phyloP scores from a whole-genome alignment of 2,113 vertebrate species.

The Pontoporia blainvillei region DNA sequence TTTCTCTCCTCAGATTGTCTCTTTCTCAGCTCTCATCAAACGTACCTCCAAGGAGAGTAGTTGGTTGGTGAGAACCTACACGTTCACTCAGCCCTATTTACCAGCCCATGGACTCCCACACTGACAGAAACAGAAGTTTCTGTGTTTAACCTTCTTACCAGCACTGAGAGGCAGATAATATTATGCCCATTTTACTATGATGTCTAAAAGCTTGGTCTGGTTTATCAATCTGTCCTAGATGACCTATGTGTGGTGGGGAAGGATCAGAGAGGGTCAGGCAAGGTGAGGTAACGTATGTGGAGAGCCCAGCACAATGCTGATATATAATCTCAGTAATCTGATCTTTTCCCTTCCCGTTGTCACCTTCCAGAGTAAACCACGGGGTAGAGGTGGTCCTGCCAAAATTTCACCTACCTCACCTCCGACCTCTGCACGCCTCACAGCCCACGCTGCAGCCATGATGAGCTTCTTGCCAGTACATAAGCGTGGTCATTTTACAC shows the following conservation, averaged over 20 bases:
- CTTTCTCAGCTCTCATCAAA: neutral
- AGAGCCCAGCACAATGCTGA: fast-evolving
- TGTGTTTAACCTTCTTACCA: neutral
- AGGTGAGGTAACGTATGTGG: fast-evolving
- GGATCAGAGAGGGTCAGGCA: fast-evolving
- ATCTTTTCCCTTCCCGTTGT: neutral
- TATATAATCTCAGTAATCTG: fast-evolving
- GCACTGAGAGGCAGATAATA: neutral
- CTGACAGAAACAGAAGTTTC: neutral
- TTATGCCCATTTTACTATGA: neutral
- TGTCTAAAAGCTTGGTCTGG: neutral
- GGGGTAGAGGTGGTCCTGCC: neutral
- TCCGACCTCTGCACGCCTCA: fast-evolving
- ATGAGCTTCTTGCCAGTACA: neutral
- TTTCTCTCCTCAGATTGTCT: neutral
- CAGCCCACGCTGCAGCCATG: fast-evolving
- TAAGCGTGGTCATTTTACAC: fast-evolving
- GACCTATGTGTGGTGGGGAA: neutral
- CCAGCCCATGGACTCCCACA: neutral
- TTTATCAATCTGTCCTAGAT: neutral
- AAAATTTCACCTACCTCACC: neutral
- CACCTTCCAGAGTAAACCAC: neutral
- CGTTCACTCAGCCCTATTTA: neutral
- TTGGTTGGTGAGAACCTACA: neutral
- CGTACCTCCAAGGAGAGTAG: neutral